Base-by-base conservation (phyloP, 2,113 vertebrate genomes). In the Cranoglanis bouderius region DNA sequence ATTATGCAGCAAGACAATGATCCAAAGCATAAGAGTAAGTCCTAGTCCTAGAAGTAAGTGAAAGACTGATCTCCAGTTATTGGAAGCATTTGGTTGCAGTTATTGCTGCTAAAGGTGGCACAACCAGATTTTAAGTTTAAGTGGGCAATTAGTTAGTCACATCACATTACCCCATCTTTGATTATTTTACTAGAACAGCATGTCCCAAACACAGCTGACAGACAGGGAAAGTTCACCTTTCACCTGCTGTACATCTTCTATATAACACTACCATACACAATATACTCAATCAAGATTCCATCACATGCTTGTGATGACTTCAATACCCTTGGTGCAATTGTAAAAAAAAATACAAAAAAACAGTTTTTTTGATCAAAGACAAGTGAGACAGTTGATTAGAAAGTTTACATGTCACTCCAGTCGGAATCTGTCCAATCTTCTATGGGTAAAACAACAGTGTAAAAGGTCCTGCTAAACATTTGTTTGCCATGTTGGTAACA, bases 201-300 rank as follows among this genome's bases (percentile, higher is more conserved):
- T 75, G 21, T 26, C 19, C 40, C 38, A 43, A 75, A 86, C 70
- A 83, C 82, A 86, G 86, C 80, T 84, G 72, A 6, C 8, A 51
- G 35, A 46, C 63, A 57, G 21, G n/a, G 61, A 49, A 78, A 91
- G 91, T 61, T 8, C 53, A 86, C 88, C 88, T 53, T 91, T 91
- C 86, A 86, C 65, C 90, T 92, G 83, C 88, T 65, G 70, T 59
- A 81, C 55, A 53, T 9, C 9, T 26, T 65, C 9, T 70, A 32
- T 35, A 21, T 8, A 72, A 38, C 67, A 24, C 7, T 40, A 75
- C 12, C 32, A 19, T 10, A 49, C 46, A 49, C 46, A 49, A 9
- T 81, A n/a, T 32, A 53, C 3, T 49, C 29, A 80, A 26, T 32
- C 0, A 7, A 18, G 77, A 80, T 32, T 53, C n/a, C 38, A 77